Evolutionary conservation across 2,113 vertebrate species (phyloP).

Genomic region (Mellivora capensis): DNA sequence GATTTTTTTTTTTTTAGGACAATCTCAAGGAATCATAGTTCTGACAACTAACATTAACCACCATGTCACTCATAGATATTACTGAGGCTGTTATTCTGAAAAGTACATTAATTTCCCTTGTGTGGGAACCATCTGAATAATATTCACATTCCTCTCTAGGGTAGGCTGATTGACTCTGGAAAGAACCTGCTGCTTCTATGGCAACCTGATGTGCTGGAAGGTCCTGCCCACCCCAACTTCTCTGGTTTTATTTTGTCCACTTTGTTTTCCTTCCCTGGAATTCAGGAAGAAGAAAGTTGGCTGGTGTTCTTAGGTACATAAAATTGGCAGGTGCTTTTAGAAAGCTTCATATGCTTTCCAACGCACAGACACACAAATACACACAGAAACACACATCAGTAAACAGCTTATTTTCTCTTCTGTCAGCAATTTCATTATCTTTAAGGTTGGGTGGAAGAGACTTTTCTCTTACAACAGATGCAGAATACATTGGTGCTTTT

Average conservation of each 20-base stretch:
- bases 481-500: background rate
- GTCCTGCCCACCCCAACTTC: background rate
- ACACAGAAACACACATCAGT: background rate
- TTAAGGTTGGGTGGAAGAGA: background rate
- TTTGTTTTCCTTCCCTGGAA: background rate
- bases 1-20: background rate
- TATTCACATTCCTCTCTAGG: background rate
- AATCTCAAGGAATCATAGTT: constrained; percentile 18
- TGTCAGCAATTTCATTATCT: constrained; percentile 19
- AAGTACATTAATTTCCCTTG: constrained; percentile 35
- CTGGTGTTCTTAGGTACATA: background rate
- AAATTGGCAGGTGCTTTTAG: background rate
- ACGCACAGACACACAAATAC: background rate
- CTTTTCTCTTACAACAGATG: background rate
- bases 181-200: background rate
- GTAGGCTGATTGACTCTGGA: background rate
- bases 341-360: background rate
- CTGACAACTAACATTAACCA: constrained; percentile 25
- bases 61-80: constrained; percentile 4
- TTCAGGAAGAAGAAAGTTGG: background rate
- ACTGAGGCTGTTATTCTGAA: constrained; percentile 36
- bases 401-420: background rate
- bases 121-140: background rate
- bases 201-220: background rate
- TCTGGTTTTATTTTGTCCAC: background rate